Base-by-base conservation (phyloP, 2,797 vertebrate genomes). In the Tokudaia tokunoshimensis region DNA sequence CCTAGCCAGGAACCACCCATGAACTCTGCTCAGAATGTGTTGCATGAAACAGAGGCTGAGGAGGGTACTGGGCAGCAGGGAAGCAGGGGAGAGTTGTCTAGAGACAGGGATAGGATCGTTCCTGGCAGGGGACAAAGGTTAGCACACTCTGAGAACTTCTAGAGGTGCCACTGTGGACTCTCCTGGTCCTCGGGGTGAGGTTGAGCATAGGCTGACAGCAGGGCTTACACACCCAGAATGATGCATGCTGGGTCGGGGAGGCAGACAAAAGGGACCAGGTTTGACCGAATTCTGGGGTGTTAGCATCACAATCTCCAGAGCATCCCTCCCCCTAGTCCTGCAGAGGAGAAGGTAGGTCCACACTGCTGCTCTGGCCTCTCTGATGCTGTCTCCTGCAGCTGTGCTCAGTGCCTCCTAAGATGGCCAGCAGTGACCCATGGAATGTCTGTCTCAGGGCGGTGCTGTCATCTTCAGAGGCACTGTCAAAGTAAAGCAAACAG, bases 401-500 rank as follows among this genome's bases (percentile, higher is more conserved):
- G 59, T 57, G 29, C 15, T n/a, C 63, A 55, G 41, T 86, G 34
- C 41, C 79, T 83, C 83, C 75, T 34, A 37, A 50, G 75, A 52
- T 75, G 90, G 12, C 83, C 10, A 2, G 47, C 10, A 4, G 57
- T 65, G 85, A 24, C 1, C 6, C 47, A 26, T 34, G 55, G 50
- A 78, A 52, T 10, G 20, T 34, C 31, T 20, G 19, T 90, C 67
- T 76, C 41, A 12, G 83, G 47, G n/a, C 13, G 6, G 13, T 65
- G 34, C 29, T 29, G 79, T 82, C 89, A 86, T 41, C 76, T 80
- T 91, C 72, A 31, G 41, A 65, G 84, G 88, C n/a, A 74, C 70
- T 80, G 47, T 92, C 83, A 93, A 74, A 72, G 76, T 47, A 91
- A 96, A 96, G 92, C 74, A 88, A 92, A 92, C 75, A 88, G 72